These are phyloP conservation scores for Amitus sp. DNA, from an alignment of 2,888 invertebrate species.

Conservation along the genomic window DNA sequence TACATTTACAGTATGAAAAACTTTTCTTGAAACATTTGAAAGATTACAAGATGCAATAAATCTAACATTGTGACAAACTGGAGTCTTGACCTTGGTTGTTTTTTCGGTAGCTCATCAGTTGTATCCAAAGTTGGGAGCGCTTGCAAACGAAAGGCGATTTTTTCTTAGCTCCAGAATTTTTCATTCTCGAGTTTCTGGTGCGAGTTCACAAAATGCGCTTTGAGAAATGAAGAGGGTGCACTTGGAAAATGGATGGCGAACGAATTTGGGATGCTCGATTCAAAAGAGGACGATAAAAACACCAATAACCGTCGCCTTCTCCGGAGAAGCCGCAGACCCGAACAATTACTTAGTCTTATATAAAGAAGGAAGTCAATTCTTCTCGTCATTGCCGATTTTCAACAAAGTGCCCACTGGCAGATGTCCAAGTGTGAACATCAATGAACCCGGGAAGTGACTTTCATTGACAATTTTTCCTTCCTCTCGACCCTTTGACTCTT, in stretches of 20 bases:
- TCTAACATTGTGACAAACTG: no score
- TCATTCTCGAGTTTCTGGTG: no score
- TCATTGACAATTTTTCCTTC: slow-evolving; percentile 42
- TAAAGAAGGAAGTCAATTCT: slow-evolving; percentile 54
- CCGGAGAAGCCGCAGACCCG: slow-evolving; percentile 57
- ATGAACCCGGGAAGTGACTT: slow-evolving; percentile 61
- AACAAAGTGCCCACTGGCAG: slow-evolving; percentile 52
- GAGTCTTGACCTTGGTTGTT: no score
- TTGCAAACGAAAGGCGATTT: no score
- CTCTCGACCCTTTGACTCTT: slow-evolving; percentile 8
- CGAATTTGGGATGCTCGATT: slow-evolving; percentile 31
- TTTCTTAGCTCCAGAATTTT: no score
- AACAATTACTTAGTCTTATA: slow-evolving; percentile 63
- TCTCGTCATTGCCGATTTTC: slow-evolving; percentile 45
- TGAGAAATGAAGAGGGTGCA: slow-evolving; percentile 6
- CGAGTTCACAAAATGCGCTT: neutral
- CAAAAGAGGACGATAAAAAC: slow-evolving; percentile 55
- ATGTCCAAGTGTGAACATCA: slow-evolving; percentile 58
- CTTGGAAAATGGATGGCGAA: slow-evolving; percentile 28
- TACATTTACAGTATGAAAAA: no score
- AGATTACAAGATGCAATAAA: no score
- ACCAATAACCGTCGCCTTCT: slow-evolving; percentile 55
- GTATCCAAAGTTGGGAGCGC: no score
- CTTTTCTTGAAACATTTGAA: no score
- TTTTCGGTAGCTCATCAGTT: no score